A percentile compares a stretch with the other conserved stretches of the same genome.
Evolutionary conservation across 1,140 invertebrate genomes (phyloP).

Genomic region (Neodiprion virginianus): DNA sequence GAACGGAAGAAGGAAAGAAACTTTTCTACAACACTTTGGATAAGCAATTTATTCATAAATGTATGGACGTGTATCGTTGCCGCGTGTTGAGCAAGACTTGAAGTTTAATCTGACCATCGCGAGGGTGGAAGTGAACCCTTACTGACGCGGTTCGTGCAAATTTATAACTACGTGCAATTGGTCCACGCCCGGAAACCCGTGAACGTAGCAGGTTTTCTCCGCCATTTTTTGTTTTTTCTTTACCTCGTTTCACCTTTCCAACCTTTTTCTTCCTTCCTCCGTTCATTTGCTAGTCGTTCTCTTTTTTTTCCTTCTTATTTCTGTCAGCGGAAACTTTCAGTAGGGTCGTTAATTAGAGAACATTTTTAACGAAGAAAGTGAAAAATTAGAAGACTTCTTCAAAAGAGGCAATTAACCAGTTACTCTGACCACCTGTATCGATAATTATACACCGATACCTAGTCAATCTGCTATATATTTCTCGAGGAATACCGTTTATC

Average conservation of each 20-base stretch:
- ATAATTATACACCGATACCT: not conserved
- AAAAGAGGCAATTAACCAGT: not conserved
- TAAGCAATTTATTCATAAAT: too few relatives aligned
- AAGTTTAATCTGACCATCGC: constrained; percentile 33
- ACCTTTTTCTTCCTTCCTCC: not conserved
- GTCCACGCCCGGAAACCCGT: too few relatives aligned
- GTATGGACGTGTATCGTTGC: too few relatives aligned
- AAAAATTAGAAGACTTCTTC: constrained; percentile 1
- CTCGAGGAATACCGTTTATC: too few relatives aligned
- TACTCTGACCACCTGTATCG: not conserved
- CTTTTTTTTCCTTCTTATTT: not conserved
- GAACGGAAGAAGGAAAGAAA: constrained; percentile 34
- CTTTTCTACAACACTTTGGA: constrained; percentile 6
- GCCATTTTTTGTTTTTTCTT: not conserved
- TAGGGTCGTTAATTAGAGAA: not conserved
- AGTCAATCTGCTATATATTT: not conserved
- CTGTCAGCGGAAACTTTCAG: not conserved
- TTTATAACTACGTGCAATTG: not conserved
- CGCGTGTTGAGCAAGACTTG: constrained; percentile 23
- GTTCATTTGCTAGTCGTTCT: not conserved
- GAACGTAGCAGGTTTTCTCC: not conserved
- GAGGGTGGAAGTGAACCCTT: not conserved
- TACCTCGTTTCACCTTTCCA: not conserved
- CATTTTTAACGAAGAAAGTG: not conserved
- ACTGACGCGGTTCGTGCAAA: not conserved